Evolutionary conservation across 2,888 invertebrate genomes (phyloP).

Genomic region (Brachynemurus nebulosus): DNA sequence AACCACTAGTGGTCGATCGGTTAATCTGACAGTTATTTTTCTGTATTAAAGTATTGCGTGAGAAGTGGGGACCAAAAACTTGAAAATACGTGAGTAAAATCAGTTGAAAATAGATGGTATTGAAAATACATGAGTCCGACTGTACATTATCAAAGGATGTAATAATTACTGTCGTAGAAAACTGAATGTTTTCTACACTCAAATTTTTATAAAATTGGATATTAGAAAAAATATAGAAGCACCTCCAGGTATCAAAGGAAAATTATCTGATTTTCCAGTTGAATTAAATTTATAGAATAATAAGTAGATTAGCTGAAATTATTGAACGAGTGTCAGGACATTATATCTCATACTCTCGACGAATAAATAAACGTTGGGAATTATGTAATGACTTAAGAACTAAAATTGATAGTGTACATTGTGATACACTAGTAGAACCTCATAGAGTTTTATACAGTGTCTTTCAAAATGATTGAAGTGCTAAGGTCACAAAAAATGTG

Average conservation of each 20-base stretch:
- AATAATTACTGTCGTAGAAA: neutral
- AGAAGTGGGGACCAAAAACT: too few species aligned
- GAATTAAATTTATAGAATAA: neutral
- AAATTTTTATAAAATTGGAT: slow-evolving; percentile 1
- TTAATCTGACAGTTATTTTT: too few species aligned
- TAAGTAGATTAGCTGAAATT: neutral
- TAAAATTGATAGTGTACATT: neutral
- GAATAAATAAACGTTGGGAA: neutral
- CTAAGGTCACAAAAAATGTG: too few species aligned
- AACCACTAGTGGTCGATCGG: too few species aligned
- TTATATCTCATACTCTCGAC: neutral
- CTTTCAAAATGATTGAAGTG: too few species aligned
- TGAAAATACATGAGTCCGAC: too few species aligned
- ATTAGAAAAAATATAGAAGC: neutral
- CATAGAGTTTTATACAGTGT: neutral
- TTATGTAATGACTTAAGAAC: neutral
- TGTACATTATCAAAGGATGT: neutral
- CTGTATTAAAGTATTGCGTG: too few species aligned
- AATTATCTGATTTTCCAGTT: neutral
- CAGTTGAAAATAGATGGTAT: too few species aligned
- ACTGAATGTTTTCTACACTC: neutral
- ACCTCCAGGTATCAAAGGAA: neutral
- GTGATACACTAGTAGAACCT: neutral
- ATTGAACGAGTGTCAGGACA: neutral
- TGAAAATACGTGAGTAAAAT: too few species aligned